Conservation (phyloP, 2,797 vertebrate genomes). For the Melopsittacus undulatus region DNA sequence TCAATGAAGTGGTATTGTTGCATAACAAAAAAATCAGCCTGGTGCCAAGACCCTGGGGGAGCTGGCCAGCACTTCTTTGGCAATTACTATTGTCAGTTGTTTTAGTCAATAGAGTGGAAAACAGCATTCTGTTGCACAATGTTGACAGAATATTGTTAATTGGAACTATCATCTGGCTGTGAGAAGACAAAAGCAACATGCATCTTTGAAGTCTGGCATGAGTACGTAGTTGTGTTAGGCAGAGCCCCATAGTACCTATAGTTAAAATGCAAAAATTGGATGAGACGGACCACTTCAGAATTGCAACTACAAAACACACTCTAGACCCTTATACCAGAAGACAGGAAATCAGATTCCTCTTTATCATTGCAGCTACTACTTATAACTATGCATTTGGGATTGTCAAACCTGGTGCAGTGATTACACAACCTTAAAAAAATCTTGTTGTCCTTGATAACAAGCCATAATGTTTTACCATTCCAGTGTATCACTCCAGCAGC, state of each 20-base stretch:
- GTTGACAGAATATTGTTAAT: background rate
- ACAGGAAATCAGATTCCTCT: background rate
- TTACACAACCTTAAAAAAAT: background rate
- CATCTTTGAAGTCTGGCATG: background rate
- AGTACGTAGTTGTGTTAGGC: background rate
- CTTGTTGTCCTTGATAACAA: background rate
- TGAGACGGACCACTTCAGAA: background rate
- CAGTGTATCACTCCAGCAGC: background rate
- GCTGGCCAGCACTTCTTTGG: background rate
- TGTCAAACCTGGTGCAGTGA: background rate
- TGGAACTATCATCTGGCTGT: background rate
- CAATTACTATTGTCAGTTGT: background rate
- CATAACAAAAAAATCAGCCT: background rate
- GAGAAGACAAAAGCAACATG: background rate
- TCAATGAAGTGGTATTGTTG: background rate
- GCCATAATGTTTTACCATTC: background rate
- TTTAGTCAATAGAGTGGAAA: background rate
- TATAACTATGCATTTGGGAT: background rate
- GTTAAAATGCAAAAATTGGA: background rate
- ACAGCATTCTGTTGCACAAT: fast-evolving
- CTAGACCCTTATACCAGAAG: background rate
- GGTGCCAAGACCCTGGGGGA: background rate
- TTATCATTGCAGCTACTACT: background rate
- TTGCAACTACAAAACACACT: background rate
- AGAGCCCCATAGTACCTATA: background rate